A percentile compares a stretch with the other conserved stretches of the same genome.
Conservation (phyloP, 2,888 invertebrate genomes). For the Pinctada fucata region DNA sequence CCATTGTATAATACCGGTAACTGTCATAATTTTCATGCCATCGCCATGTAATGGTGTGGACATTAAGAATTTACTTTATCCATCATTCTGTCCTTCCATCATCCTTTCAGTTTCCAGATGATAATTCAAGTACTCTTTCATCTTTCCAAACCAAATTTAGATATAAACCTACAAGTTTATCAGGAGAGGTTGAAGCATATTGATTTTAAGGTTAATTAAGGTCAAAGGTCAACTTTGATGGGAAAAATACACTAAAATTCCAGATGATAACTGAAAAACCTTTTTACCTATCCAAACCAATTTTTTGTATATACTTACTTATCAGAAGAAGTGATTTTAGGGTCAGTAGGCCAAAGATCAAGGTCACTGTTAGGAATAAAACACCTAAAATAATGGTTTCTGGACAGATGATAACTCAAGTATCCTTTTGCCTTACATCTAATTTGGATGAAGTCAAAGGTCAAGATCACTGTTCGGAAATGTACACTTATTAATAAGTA, state of each 20-base stretch:
- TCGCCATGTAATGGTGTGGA: not conserved
- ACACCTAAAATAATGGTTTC: too few species aligned
- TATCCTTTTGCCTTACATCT: too few species aligned
- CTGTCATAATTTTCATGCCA: too few species aligned
- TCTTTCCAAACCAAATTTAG: not conserved
- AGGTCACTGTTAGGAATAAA: not conserved
- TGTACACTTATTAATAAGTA: too few species aligned
- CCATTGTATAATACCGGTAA: too few species aligned
- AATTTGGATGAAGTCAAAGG: too few species aligned
- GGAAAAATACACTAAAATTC: not conserved
- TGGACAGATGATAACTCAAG: too few species aligned
- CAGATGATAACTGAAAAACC: not conserved
- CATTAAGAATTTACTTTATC: not conserved
- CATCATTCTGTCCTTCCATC: not conserved
- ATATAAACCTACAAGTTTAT: not conserved
- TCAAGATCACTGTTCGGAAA: too few species aligned
- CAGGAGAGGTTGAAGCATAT: not conserved
- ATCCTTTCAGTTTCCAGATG: not conserved
- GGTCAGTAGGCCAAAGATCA: not conserved
- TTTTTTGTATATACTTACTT: not conserved
- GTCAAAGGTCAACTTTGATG: not conserved
- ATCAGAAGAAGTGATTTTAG: not conserved
- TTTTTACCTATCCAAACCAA: not conserved
- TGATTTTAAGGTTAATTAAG: not conserved
- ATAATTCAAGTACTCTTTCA: not conserved